Evolutionary conservation across 2,113 vertebrate genomes (phyloP).

Genomic region (Eleginops maclovinus): DNA sequence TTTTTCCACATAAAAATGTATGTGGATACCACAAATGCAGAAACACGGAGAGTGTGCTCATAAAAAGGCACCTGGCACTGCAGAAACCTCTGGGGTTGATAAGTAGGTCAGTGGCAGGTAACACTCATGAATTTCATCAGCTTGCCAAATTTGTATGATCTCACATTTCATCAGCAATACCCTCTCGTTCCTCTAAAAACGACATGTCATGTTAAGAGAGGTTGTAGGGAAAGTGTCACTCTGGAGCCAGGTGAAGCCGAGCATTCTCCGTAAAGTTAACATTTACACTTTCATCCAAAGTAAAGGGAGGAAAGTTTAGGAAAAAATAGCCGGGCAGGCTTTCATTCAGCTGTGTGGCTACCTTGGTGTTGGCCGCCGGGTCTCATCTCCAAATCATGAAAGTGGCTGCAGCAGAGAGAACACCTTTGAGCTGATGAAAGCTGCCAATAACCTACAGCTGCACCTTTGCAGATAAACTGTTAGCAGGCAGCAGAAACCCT

Average conservation of each 20-base stretch:
- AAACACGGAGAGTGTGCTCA: constrained; percentile 11
- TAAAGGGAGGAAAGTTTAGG: constrained; percentile 3
- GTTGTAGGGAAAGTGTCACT: constrained; percentile 26
- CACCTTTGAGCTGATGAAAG: constrained; percentile 60
- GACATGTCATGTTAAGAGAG: constrained; percentile 37
- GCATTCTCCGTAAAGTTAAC: constrained; percentile 28
- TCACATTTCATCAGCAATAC: constrained; percentile 49
- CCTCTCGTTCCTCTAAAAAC: constrained; percentile 47
- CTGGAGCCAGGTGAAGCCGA: constrained; percentile 30
- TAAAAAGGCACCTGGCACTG: constrained; percentile 54
- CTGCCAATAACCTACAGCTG: constrained; percentile 68
- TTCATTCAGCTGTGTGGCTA: constrained; percentile 41
- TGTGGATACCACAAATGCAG: constrained; percentile 22
- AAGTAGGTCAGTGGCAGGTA: constrained; percentile 61
- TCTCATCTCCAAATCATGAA: constrained; percentile 65
- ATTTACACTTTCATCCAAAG: constrained; percentile 34
- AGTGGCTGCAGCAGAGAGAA: constrained; percentile 44
- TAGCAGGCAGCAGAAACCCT: constrained; percentile 22
- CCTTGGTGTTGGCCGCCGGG: constrained; percentile 36
- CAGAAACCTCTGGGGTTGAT: constrained; percentile 46
- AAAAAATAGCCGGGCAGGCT: constrained; percentile 1
- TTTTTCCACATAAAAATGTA: constrained; percentile 38
- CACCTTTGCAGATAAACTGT: constrained; percentile 78
- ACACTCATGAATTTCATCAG: constrained; percentile 35
- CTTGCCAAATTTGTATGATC: constrained; percentile 41